These are phyloP conservation scores for Eledone cirrhosa DNA, from an alignment of 2,888 invertebrate species.

Conservation along the genomic window DNA sequence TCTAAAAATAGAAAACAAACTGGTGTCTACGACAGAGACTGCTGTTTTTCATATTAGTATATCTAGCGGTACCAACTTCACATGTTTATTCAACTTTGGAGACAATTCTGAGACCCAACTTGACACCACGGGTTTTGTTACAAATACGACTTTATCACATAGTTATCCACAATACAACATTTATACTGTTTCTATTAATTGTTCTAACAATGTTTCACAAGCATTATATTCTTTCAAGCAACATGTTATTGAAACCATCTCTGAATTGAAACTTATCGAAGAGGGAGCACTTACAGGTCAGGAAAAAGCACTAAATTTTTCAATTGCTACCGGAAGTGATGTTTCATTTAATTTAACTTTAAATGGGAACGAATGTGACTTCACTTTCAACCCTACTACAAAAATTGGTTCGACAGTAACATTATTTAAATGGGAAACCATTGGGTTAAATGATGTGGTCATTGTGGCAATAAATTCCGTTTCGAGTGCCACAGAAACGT, in stretches of 20 bases:
- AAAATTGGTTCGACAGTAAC: neutral
- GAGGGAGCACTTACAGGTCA: conserved; percentile 41
- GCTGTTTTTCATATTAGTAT: conserved; percentile 40
- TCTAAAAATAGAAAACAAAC: conserved; percentile 35
- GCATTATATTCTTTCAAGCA: conserved; percentile 27
- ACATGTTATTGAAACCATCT: conserved; percentile 48
- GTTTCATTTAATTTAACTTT: conserved; percentile 41
- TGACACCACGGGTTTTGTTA: conserved; percentile 31
- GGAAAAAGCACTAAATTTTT: conserved; percentile 39
- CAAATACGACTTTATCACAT: conserved; percentile 33
- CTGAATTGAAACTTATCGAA: conserved; percentile 42
- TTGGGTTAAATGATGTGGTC: conserved; percentile 7
- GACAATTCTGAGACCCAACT: conserved; percentile 36
- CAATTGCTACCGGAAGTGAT: conserved; percentile 42
- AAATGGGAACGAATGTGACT: conserved; percentile 30
- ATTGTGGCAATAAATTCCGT: conserved; percentile 33
- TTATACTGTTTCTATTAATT: conserved; percentile 41
- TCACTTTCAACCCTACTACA: neutral
- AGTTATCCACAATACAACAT: conserved; percentile 39
- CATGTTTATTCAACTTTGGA: conserved; percentile 47
- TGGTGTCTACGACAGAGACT: conserved; percentile 30
- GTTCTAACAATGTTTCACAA: conserved; percentile 46
- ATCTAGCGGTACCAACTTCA: conserved; percentile 53
- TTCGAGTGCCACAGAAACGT: conserved; percentile 18
- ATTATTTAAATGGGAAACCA: neutral